Evolutionary conservation across 2,113 vertebrate genomes (phyloP), one percentile per base, ranked within the genome.

Genomic region (Sylvia atricapilla): DNA sequence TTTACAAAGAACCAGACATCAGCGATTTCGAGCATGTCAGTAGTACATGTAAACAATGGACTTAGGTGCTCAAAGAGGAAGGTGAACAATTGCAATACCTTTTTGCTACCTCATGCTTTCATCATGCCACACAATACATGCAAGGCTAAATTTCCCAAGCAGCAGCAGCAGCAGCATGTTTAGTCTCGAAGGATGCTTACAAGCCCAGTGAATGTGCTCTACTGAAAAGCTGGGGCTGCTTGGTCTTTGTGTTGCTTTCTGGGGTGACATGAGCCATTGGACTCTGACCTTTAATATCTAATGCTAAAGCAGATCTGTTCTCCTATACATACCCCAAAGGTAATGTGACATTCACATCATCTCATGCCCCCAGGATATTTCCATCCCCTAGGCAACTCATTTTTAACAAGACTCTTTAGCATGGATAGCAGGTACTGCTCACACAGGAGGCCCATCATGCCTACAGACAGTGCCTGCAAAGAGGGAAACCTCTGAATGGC

Each of bases 71-170:
- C 37, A 3, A 80, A 82, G 27, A 67, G 13, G 19, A 80, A 59
- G 27, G 39, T 19, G 74, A 84, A 30, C 8, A 46, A n/a, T 18
- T 80, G 31, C 27, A 31, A 13, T 30, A 21, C 6, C 6, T 24
- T 37, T 77, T 59, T 35, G 37, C 37, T 39, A 5, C 33, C 24
- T 78, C 35, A 23, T 2, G 0, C 20, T 81, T 89, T 35, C 4
- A 1, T 63, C 43, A 13, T 50, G 17, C 12, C 20, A 37, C 10
- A n/a, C 2, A 5, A 30, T 33, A n/a, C 4, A 10, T 7, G 3
- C 2, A 41, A 18, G 16, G 13, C 11, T 53, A 63, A 70, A 70
- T 68, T 53, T 33, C 17, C 9, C 20, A 77, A 28, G 28, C 33
- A 63, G 17, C 50, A 59, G 41, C 41, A 62, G 46, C 44, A 62